Conservation (phyloP, 2,797 vertebrate genomes). For the Poecilia velifera region DNA sequence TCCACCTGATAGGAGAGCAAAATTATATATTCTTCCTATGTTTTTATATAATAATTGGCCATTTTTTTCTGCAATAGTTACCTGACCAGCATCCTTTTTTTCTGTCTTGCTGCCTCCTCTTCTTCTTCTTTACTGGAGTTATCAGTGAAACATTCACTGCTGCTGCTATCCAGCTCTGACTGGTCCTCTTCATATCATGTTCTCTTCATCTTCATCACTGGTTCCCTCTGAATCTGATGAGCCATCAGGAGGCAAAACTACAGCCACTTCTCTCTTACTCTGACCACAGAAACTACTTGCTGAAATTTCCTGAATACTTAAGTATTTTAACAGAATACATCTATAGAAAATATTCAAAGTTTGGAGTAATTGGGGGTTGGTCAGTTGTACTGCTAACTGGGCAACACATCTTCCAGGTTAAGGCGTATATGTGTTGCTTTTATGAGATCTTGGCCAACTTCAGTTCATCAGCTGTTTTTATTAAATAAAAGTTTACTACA, state of each 20-base stretch:
- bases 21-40: not conserved
- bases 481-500: not conserved
- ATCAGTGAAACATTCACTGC: conserved; percentile 1
- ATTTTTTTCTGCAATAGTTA: too few relatives aligned
- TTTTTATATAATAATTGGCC: too few relatives aligned
- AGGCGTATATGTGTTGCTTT: not conserved
- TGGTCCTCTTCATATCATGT: not conserved
- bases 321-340: too few relatives aligned
- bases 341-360: too few relatives aligned
- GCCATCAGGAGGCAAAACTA: not conserved
- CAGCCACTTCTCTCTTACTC: not conserved
- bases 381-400: too few relatives aligned
- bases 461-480: not conserved
- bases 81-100: not conserved
- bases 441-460: not conserved
- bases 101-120: not conserved
- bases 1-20: not conserved
- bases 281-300: too few relatives aligned
- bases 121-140: not conserved
- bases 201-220: not conserved
- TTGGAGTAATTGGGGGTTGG: too few relatives aligned
- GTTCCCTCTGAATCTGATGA: conserved; percentile 2
- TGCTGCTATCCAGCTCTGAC: not conserved
- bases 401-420: too few relatives aligned
- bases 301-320: too few relatives aligned